Evolutionary conservation across 2,113 vertebrate genomes (phyloP), one percentile per base, ranked within the genome.

Genomic region (Merops nubicus): DNA sequence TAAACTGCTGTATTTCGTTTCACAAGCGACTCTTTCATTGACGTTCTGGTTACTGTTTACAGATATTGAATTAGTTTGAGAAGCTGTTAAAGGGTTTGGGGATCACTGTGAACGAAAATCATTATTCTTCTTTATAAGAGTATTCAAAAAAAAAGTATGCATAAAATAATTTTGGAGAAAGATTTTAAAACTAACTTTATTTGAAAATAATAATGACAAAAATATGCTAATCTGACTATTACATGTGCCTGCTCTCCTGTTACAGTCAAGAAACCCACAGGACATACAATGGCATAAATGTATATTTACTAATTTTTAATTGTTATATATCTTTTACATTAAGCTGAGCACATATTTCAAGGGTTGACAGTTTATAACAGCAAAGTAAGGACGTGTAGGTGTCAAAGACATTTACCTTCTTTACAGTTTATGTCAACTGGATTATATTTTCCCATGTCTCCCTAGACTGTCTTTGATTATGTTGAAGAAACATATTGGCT

Each of bases 241-340:
- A 11, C 16, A 1, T 36, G 11, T 22, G 31, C 6, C 6, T 54
- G 54, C 4, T 29, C 2, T 57, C 12, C 12, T 33, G 11, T 16
- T 69, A 47, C 3, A 11, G 6, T 45, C 45, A 42, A 40, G 74
- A 72, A 57, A 2, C 5, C n/a, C n/a, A 50, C 16, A 21, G 16
- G 33, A 17, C 8, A 22, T 51, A 28, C 0, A 45, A 23, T 2
- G 0, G 13, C 17, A 75, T 51, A 65, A 13, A 4, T 56, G 8
- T 62, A 51, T 54, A 7, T 45, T 79, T 51, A 10, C 8, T 47
- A 4, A 12, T 54, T 42, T 47, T 8, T 34, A 36, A 69, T 42
- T 77, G 6, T 25, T 11, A n/a, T 56, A 9, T 12, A 31, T n/a
- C 15, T 79, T 83, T 79, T 34, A 18, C 45, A 51, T 57, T 20